Evolutionary conservation across 1,140 invertebrate genomes (phyloP), one percentile per base, ranked within the genome.

Genomic region (Drosophila nebulosa): DNA sequence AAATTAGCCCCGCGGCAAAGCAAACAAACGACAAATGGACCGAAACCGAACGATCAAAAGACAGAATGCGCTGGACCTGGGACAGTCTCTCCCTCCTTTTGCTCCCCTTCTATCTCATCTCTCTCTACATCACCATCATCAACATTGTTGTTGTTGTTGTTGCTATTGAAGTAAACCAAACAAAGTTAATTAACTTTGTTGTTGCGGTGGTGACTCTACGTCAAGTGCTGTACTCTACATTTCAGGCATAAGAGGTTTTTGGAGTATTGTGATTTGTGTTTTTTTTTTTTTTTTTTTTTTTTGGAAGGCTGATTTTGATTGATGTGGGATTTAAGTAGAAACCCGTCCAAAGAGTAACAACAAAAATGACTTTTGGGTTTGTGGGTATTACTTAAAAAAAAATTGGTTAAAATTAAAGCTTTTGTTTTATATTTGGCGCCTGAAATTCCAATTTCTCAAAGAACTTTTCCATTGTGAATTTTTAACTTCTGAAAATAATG

Each of bases 11-110:
- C 69, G 83, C 84, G 83, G 83, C 84, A 77, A 88, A 83, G 83
- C 83, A 88, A 88, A 88, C 83, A 88, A 88, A 88, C 83, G 83
- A 88, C 83, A 88, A 88, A 88, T 88, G 83, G 83, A 89, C 84
- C 83, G 79, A 86, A 83, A 89, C 84, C 72, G 75, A 86, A 76
- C 83, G 83, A 86, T 86, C 81, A 86, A 86, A 86, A 86, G 81
- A 81, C 79, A 81, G 73, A 81, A 66, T 69, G 74, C 61, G 39
- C 79, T 60, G 76, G 79, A 69, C 79, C 64, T 50, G 55, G 46
- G 62, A 58, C 62, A 57, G 68, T 12, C 51, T 24, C 16, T 18
- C 63, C 21, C 18, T 22, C 12, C 21, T n/a, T 22, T 24, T 73
- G 62, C 61, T 74, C 59, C 65, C 57, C 59, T 63, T 62, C 18